Percentiles rank a stretch among this genome's conserved stretches.
These are phyloP conservation scores for Epistrophella euchroma DNA, from an alignment of 2,888 invertebrate genomes.

Conservation along the genomic window DNA sequence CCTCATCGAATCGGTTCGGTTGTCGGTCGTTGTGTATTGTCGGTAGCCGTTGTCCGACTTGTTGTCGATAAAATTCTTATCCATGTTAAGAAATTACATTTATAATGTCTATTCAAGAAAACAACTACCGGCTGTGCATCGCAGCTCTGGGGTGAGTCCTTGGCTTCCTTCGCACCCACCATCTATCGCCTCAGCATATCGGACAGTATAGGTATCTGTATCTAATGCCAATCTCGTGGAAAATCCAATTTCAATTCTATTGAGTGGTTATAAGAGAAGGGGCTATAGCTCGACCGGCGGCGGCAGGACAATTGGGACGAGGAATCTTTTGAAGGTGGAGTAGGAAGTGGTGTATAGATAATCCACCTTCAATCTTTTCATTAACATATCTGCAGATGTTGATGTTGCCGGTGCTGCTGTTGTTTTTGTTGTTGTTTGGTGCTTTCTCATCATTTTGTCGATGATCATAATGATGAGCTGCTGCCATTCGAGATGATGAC, in stretches of 20 bases:
- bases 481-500: slow-evolving; percentile 48
- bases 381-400: slow-evolving; percentile 67
- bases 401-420: slow-evolving; percentile 8
- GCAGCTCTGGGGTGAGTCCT: slow-evolving; percentile 15
- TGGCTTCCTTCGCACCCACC: slow-evolving; percentile 11
- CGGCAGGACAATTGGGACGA: neutral
- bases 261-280: slow-evolving; percentile 45
- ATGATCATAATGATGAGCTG: slow-evolving; percentile 58
- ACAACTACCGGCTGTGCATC: slow-evolving; percentile 53
- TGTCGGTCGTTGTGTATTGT: slow-evolving; percentile 44
- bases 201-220: slow-evolving; percentile 48
- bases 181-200: slow-evolving; percentile 13
- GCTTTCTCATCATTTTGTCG: slow-evolving; percentile 13
- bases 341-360: slow-evolving; percentile 66
- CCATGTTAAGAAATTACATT: slow-evolving; percentile 68
- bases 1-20: slow-evolving; percentile 73
- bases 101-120: slow-evolving; percentile 60
- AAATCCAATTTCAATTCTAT: slow-evolving; percentile 73
- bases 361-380: slow-evolving; percentile 76
- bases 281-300: neutral
- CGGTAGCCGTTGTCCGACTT: slow-evolving; percentile 70
- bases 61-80: slow-evolving; percentile 75
- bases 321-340: slow-evolving; percentile 56
- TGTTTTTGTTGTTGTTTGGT: slow-evolving; percentile 2
- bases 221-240: slow-evolving; percentile 72